A percentile compares a stretch with the other conserved stretches of the same genome.
Conservation (phyloP, 2,888 invertebrate species). For the Lasius fuliginosus region DNA sequence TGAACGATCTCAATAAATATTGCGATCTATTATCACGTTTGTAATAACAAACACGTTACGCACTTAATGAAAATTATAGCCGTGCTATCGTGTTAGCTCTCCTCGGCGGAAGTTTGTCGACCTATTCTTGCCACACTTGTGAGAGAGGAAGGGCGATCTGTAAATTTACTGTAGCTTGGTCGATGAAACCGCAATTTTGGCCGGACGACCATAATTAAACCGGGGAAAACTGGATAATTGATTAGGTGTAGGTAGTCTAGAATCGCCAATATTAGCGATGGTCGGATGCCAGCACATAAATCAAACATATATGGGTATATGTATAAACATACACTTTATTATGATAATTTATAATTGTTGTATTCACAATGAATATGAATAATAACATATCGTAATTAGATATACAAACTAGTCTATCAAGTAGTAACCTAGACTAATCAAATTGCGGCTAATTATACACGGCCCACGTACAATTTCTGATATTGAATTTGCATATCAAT, state of each 20-base stretch:
- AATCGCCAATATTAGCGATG: slow-evolving; percentile 61
- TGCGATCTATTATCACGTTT: background rate
- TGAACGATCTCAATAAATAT: background rate
- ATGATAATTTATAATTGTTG: slow-evolving; percentile 81
- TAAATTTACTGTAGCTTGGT: slow-evolving; percentile 61
- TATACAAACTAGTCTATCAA: slow-evolving; percentile 81
- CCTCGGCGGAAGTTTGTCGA: slow-evolving; percentile 44
- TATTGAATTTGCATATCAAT: slow-evolving; percentile 32
- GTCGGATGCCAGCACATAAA: slow-evolving; percentile 63
- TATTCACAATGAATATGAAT: slow-evolving; percentile 82
- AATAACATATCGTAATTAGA: slow-evolving; percentile 80
- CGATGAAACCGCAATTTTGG: slow-evolving; percentile 62
- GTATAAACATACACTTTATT: slow-evolving; percentile 83
- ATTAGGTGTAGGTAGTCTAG: slow-evolving; percentile 60
- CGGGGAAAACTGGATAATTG: slow-evolving; percentile 69
- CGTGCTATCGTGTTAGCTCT: slow-evolving; percentile 40
- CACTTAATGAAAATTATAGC: slow-evolving; percentile 48
- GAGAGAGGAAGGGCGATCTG: slow-evolving; percentile 46
- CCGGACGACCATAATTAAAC: slow-evolving; percentile 68
- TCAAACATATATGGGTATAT: slow-evolving; percentile 69
- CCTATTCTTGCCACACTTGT: slow-evolving; percentile 42
- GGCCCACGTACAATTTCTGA: slow-evolving; percentile 63
- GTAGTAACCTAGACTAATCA: slow-evolving; percentile 77
- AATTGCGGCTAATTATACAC: slow-evolving; percentile 78
- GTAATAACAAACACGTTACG: slow-evolving; percentile 29